phyloP scores from a whole-genome alignment of 2,113 vertebrate genomes.

The Elgaria multicarinata region DNA sequence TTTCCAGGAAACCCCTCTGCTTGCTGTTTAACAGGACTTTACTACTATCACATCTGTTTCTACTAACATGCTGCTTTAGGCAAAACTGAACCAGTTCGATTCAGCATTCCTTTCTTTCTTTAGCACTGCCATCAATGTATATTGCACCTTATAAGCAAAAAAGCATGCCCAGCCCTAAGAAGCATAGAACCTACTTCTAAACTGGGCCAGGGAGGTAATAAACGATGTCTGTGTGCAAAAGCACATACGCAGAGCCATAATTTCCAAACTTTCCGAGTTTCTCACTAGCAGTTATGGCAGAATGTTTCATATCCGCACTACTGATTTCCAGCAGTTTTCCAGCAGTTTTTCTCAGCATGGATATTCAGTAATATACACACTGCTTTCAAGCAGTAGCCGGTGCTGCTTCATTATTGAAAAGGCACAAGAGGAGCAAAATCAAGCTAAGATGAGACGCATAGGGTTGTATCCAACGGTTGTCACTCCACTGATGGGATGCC shows the following conservation, averaged over 20 bases:
- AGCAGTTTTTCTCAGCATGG: not conserved
- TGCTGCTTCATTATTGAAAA: not conserved
- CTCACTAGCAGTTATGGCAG: not conserved
- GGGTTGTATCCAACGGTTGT: not conserved
- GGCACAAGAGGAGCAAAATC: not conserved
- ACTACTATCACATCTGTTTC: not conserved
- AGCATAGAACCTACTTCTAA: not conserved
- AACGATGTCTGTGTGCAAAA: not conserved
- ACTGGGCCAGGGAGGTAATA: not conserved
- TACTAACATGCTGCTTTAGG: not conserved
- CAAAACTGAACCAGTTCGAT: too few relatives aligned
- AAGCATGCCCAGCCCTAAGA: not conserved
- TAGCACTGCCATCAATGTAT: not conserved
- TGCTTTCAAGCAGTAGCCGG: too few relatives aligned
- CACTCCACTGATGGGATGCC: not conserved
- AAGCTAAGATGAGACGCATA: not conserved
- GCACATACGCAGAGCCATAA: not conserved
- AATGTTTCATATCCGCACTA: not conserved
- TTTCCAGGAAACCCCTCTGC: not conserved
- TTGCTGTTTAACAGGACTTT: not conserved
- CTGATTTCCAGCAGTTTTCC: not conserved
- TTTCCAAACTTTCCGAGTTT: not conserved
- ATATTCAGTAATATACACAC: not conserved
- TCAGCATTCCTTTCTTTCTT: not conserved
- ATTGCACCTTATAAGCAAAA: too few relatives aligned